Evolutionary conservation across 2,113 vertebrate genomes (phyloP).

Genomic region (Actinemys pallida): DNA sequence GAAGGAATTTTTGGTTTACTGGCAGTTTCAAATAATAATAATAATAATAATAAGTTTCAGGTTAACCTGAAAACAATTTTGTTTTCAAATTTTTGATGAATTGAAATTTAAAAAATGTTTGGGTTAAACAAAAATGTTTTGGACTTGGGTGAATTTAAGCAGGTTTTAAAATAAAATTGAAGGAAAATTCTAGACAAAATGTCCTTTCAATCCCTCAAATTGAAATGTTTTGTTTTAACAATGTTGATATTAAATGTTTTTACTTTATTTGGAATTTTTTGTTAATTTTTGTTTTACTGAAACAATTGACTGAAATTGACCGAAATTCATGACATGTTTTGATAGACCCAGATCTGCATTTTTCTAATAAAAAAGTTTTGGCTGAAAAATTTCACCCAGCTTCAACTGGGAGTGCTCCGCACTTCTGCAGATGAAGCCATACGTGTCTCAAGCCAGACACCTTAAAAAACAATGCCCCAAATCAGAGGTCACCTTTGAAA

Average conservation of each 20-base stretch:
- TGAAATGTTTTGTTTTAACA: not conserved
- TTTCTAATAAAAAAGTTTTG: not conserved
- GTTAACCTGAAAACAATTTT: too few relatives aligned
- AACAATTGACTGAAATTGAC: not conserved
- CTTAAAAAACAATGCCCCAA: not conserved
- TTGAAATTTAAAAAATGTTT: too few relatives aligned
- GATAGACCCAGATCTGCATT: not conserved
- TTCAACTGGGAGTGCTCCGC: not conserved
- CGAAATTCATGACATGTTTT: not conserved
- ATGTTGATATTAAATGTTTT: not conserved
- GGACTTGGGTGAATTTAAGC: too few relatives aligned
- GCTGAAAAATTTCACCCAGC: not conserved
- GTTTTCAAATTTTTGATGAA: too few relatives aligned
- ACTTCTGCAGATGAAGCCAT: not conserved
- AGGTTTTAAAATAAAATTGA: too few relatives aligned
- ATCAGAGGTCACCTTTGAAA: not conserved
- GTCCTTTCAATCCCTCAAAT: too few relatives aligned
- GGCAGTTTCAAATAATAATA: not conserved
- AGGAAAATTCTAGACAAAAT: too few relatives aligned
- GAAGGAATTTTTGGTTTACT: not conserved
- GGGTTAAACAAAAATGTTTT: too few relatives aligned
- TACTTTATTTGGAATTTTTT: not conserved
- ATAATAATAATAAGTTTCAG: too few relatives aligned
- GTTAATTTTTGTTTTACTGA: not conserved
- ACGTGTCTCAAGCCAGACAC: not conserved